Evolutionary conservation across 1,140 invertebrate genomes (phyloP).

Genomic region (Dryas iulia): DNA sequence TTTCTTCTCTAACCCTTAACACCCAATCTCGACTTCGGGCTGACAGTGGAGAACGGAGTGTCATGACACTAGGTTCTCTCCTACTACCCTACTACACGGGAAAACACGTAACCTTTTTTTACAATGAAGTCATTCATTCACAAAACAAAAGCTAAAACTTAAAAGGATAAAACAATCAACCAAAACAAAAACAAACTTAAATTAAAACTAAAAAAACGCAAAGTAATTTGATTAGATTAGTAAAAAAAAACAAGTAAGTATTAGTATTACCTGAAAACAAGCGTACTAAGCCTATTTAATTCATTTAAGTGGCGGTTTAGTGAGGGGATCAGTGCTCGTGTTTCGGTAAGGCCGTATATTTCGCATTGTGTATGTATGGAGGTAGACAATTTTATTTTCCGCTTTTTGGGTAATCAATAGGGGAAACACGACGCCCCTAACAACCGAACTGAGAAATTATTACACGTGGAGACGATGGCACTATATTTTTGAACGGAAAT

Average conservation of each 20-base stretch:
- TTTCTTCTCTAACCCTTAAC: too few relatives aligned
- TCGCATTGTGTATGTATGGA: conserved; percentile 55
- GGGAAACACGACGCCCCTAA: conserved; percentile 67
- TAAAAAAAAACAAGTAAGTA: too few relatives aligned
- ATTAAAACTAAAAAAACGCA: neutral
- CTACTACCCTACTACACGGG: too few relatives aligned
- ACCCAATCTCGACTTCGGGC: too few relatives aligned
- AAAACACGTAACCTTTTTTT: too few relatives aligned
- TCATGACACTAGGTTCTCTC: too few relatives aligned
- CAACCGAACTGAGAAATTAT: conserved; percentile 37
- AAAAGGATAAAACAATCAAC: neutral
- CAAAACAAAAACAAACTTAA: neutral
- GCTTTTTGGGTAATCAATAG: conserved; percentile 80
- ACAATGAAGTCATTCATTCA: too few relatives aligned
- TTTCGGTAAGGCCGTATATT: conserved; percentile 25
- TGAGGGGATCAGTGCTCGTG: conserved; percentile 23
- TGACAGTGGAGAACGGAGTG: too few relatives aligned
- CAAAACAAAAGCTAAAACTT: too few relatives aligned
- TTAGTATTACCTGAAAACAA: conserved; percentile 11
- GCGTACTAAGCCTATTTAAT: conserved; percentile 42
- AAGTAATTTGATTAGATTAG: neutral
- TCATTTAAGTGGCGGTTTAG: conserved; percentile 50
- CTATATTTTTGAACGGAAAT: neutral
- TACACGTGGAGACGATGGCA: neutral
- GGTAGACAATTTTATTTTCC: conserved; percentile 77